Evolutionary conservation across 2,797 vertebrate genomes (phyloP).

Genomic region (Aeoliscus strigatus): DNA sequence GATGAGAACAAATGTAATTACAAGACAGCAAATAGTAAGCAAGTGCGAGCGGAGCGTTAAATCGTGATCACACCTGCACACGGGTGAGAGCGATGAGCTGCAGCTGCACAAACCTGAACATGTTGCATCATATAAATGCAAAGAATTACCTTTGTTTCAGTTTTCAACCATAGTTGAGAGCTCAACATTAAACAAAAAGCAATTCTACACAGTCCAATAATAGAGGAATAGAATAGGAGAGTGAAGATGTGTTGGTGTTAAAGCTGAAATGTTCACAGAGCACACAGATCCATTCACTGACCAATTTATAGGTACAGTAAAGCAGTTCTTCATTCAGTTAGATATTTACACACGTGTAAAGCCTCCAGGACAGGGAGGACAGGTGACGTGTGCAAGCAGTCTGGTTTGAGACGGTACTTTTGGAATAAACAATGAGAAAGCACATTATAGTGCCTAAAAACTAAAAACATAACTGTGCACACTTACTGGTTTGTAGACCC

Average conservation of each 20-base stretch:
- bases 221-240: conserved; percentile 4
- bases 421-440: no score
- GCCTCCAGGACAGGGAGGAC: no score
- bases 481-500: conserved; percentile 89
- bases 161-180: no score
- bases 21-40: conserved; percentile 9
- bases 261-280: conserved; percentile 19
- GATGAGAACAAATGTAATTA: conserved; percentile 22
- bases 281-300: background rate
- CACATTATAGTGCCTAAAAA: no score
- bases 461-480: conserved; percentile 9
- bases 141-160: no score
- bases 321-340: no score
- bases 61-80: conserved; percentile 2
- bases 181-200: no score
- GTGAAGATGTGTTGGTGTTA: conserved; percentile 19
- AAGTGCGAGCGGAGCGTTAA: conserved; percentile 5
- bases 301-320: no score
- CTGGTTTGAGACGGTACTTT: no score
- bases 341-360: no score
- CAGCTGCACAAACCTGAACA: background rate
- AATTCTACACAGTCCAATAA: no score
- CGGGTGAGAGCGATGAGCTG: conserved; percentile 9
- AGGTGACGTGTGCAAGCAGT: no score
- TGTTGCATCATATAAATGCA: background rate